Evolutionary conservation across 2,888 invertebrate genomes (phyloP).

Genomic region (Apoda limacodes): DNA sequence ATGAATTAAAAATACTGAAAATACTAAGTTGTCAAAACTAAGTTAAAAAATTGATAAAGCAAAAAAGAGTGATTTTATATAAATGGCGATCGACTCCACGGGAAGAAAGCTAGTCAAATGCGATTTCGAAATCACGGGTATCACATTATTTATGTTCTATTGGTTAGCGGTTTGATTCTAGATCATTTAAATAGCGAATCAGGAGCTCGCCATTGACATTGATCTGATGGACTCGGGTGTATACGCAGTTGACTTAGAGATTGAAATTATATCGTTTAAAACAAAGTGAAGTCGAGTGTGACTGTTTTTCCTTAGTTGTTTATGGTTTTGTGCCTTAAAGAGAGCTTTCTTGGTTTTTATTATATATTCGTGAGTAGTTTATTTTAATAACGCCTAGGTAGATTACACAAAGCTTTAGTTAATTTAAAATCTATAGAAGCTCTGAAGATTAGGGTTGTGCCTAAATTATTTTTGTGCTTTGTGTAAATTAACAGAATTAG

Average conservation of each 20-base stretch:
- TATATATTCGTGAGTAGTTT: conserved; percentile 1
- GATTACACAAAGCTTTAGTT: too few species aligned
- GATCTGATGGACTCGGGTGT: conserved; percentile 35
- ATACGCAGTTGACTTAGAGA: conserved; percentile 23
- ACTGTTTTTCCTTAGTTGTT: conserved; percentile 6
- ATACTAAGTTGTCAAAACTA: conserved; percentile 1
- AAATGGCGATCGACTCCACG: too few species aligned
- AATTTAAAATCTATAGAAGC: too few species aligned
- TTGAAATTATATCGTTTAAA: too few species aligned
- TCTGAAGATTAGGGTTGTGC: too few species aligned
- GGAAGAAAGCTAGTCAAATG: too few species aligned
- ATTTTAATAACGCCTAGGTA: too few species aligned
- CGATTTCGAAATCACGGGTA: conserved; percentile 33
- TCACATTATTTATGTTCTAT: conserved; percentile 36
- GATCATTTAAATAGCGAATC: conserved; percentile 65
- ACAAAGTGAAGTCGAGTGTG: conserved; percentile 12
- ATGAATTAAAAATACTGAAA: too few species aligned
- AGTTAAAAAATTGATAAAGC: conserved; percentile 1
- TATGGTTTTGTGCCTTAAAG: conserved; percentile 3
- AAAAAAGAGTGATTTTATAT: background rate
- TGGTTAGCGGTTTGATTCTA: conserved; percentile 31
- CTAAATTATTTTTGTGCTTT: too few species aligned
- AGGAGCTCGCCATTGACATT: conserved; percentile 50
- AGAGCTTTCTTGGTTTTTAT: conserved; percentile 9
- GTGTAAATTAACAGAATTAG: too few species aligned